A percentile compares a stretch with the other conserved stretches of the same genome.
Conservation (phyloP, 2,888 invertebrate genomes). For the Mactromeris polynyma region DNA sequence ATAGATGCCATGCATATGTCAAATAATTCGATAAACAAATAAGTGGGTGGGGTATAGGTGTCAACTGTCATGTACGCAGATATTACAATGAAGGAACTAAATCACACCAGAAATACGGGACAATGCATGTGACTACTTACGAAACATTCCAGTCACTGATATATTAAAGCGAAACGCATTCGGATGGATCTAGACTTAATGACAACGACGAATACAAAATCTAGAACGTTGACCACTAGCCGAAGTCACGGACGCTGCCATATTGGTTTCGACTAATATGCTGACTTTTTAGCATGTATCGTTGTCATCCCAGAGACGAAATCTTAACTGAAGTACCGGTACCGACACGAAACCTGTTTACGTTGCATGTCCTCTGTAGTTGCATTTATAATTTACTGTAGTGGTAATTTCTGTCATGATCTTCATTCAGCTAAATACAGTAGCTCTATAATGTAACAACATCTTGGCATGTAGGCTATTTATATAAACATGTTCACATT, state of each 20-base stretch:
- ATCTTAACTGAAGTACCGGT: too few relatives aligned
- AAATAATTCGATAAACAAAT: not conserved
- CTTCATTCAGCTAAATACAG: too few relatives aligned
- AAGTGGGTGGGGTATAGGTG: conserved; percentile 8
- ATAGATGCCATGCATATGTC: not conserved
- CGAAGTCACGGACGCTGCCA: conserved; percentile 12
- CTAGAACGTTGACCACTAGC: not conserved
- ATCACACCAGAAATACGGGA: not conserved
- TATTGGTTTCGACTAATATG: not conserved
- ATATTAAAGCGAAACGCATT: too few relatives aligned
- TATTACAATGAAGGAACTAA: not conserved
- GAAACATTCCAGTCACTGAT: not conserved
- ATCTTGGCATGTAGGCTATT: too few relatives aligned
- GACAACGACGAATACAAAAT: not conserved
- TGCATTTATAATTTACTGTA: too few relatives aligned
- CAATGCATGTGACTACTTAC: not conserved
- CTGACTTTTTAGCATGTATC: not conserved
- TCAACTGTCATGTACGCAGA: not conserved
- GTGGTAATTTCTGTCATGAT: too few relatives aligned
- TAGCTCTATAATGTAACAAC: too few relatives aligned
- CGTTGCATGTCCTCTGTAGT: too few relatives aligned
- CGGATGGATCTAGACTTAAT: not conserved
- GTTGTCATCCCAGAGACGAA: not conserved
- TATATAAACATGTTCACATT: too few relatives aligned
- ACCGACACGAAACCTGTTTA: too few relatives aligned